Evolutionary conservation across 1,140 invertebrate species (phyloP), one percentile per base, ranked within the genome.

Genomic region (Atta colombica): DNA sequence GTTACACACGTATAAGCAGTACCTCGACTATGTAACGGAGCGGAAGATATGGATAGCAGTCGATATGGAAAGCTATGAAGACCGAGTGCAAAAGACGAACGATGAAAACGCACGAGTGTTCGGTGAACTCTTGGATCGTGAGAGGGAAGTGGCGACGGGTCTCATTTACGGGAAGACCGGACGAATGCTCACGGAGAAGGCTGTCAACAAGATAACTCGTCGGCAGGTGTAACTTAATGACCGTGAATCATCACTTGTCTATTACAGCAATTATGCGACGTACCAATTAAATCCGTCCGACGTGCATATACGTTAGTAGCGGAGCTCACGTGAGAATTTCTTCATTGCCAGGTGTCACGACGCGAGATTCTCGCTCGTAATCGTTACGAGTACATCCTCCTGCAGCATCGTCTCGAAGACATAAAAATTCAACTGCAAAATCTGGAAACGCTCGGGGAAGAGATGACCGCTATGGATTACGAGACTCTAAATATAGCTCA

Each of bases 391-490:
- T 90, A 86, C 55, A 87, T 91, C 18, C 7, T 78, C 0, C 77
- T 88, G 51, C 82, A 86, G 21, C 85, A 89, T 60, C 68, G 61
- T 21, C 72, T 88, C 61, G 85, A 93, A 10, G 65, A 87, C 1
- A 35, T 92, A 6, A 77, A 78, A 16, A 8, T n/a, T 5, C 71
- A 51, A 8, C 16, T 91, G 25, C 69, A 16, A 53, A 45, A 53
- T 2, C 53, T 89, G 10, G 92, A 93, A 77, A 90, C 80, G 6
- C 81, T 93, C 6, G 92, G 92, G 6, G 60, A 87, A 16, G 92
- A 91, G 4, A 91, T 92, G 91, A 91, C 90, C 4, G 81, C 85
- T 16, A 85, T 88, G 77, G 91, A 92, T 49, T 93, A 92, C 74
- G 92, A 93, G 66, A 28, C 39, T 25, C 72, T 91, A 8, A 60